Evolutionary conservation across 2,113 vertebrate species (phyloP), one percentile per base, ranked within the genome.

Genomic region (Panurus biarmicus): DNA sequence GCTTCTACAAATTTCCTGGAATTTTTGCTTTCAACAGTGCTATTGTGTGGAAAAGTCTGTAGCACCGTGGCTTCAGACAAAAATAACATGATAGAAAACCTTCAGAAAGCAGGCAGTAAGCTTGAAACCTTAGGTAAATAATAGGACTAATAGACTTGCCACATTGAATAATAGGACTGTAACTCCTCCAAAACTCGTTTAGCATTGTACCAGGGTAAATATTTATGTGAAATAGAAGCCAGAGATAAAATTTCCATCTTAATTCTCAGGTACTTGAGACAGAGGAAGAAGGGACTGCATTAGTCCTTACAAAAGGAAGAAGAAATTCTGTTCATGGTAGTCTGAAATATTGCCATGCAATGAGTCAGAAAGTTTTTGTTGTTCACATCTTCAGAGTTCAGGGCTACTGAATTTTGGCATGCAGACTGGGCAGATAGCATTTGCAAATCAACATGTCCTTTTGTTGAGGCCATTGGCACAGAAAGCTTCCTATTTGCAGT

Each of bases 251-350:
- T 88, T 92, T 87, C 73, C 36, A 9, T 73, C 50, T 91, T 78
- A 82, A 89, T 87, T 89, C 91, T 79, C 71, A 61, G 71, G 40
- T 87, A 58, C 26, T 80, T 85, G 78, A 91, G 74, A 65, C 3
- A 4, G 38, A 70, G 40, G 33, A 56, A 79, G 51, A 76, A 58
- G 29, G 35, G 42, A 73, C n/a, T 64, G 44, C 31, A 40, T 86
- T 84, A 92, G 70, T 89, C 76, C 82, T 70, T 74, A 91, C 40
- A 25, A 31, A 81, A 91, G 77, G 93, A 87, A 91, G 77, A 94
- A 87, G 42, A 93, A 93, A 72, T 74, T 90, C 60, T 72, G 45
- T 74, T 93, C 22, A 6, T 62, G 35, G 20, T 74, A 65, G 35
- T 62, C 56, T 85, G 77, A 90, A 82, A 87, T 81, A 82, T 7